These are phyloP conservation scores for Aphis craccivora DNA, from an alignment of 1,140 invertebrate genomes.

Conservation along the genomic window DNA sequence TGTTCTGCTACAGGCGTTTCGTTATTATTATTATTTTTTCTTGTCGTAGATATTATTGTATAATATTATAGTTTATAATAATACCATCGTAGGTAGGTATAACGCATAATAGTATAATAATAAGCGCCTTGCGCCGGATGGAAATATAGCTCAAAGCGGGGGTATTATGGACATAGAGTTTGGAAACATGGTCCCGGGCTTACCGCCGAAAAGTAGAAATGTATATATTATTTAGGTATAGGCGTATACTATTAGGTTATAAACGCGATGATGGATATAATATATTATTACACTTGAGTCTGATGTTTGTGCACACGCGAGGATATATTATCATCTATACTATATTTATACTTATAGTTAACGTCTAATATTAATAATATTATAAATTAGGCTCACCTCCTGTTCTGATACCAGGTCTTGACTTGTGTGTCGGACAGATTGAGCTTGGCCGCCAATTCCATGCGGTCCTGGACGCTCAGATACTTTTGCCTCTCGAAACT, in stretches of 20 bases:
- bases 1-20: background rate
- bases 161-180: background rate
- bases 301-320: background rate
- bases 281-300: background rate
- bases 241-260: background rate
- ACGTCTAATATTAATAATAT: background rate
- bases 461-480: conserved; percentile 96
- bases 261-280: background rate
- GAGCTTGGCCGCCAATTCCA: conserved; percentile 96
- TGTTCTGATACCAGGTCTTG: conserved; percentile 96
- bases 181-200: background rate
- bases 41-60: background rate
- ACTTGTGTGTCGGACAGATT: conserved; percentile 98
- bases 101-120: background rate
- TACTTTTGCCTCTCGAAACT: conserved; percentile 99
- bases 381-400: conserved; percentile 75
- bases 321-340: background rate
- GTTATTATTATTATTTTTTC: background rate
- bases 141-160: background rate
- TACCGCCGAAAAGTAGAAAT: background rate
- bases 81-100: background rate
- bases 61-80: background rate
- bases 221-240: background rate
- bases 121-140: background rate
- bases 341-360: background rate